Evolutionary conservation across 1,140 invertebrate species (phyloP).

Genomic region (Thrips palmi): DNA sequence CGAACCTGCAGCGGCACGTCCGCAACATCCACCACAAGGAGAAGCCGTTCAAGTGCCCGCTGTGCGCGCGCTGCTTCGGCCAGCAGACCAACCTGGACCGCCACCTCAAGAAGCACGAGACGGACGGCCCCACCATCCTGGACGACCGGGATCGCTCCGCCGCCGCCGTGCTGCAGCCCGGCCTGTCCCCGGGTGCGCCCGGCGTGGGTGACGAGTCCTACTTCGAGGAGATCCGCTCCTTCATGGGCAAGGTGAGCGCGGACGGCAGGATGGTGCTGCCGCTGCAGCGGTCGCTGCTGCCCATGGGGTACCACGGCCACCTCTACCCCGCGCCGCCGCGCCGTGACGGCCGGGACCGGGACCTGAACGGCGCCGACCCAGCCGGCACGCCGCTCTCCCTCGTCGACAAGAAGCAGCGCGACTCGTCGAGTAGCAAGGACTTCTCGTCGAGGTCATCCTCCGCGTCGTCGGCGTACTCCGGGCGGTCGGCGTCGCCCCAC

Average conservation of each 20-base stretch:
- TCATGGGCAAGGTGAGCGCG: slow-evolving; percentile 77
- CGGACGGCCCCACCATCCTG: slow-evolving; percentile 58
- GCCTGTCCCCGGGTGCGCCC: slow-evolving; percentile 24
- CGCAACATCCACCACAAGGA: slow-evolving; percentile 99
- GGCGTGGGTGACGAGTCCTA: slow-evolving; percentile 54
- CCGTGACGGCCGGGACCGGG: neutral
- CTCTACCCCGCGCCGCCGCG: neutral
- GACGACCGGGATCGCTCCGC: slow-evolving; percentile 29
- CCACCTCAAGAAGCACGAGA: slow-evolving; percentile 94
- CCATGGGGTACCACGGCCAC: neutral
- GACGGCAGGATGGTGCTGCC: slow-evolving; percentile 20
- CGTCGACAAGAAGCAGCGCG: too few relatives aligned
- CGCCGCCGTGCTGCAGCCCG: neutral
- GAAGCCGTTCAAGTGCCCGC: slow-evolving; percentile 70
- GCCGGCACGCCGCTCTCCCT: too few relatives aligned
- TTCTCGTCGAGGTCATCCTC: too few relatives aligned
- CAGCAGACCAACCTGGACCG: slow-evolving; percentile 97
- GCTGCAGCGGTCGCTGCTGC: neutral
- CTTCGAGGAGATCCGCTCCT: slow-evolving; percentile 83
- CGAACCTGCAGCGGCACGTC: slow-evolving; percentile 96
- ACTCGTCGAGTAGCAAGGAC: too few relatives aligned
- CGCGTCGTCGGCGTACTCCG: too few relatives aligned
- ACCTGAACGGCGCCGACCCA: too few relatives aligned
- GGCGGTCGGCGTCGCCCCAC: too few relatives aligned
- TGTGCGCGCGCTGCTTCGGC: slow-evolving; percentile 84